phyloP scores from a whole-genome alignment of 2,797 vertebrate genomes.

The Rhabdophis nuchalis region DNA sequence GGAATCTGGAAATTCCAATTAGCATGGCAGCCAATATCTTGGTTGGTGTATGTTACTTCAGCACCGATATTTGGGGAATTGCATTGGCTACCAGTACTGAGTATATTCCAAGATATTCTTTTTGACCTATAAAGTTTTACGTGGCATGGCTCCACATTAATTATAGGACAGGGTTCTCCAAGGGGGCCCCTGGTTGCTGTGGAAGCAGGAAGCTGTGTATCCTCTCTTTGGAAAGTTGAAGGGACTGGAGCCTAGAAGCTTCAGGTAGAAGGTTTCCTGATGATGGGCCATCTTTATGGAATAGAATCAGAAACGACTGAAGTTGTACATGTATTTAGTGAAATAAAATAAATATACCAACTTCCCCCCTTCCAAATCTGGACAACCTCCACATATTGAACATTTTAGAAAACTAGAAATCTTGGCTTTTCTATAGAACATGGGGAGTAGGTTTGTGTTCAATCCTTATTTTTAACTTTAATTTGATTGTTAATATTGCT shows the following conservation, averaged over 20 bases:
- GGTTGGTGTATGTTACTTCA: not conserved
- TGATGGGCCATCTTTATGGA: not conserved
- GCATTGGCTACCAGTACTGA: not conserved
- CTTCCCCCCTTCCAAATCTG: not conserved
- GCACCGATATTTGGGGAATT: not conserved
- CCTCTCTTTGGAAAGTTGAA: not conserved
- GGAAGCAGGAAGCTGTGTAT: not conserved
- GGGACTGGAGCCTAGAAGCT: not conserved
- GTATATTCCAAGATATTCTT: not conserved
- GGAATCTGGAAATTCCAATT: not conserved
- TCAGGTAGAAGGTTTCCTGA: not conserved
- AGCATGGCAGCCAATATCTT: not conserved
- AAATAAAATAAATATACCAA: not conserved
- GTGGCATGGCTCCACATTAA: not conserved
- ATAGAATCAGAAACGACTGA: not conserved
- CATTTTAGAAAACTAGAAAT: not conserved
- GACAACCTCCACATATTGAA: not conserved
- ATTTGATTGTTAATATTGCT: not conserved
- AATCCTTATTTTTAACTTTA: not conserved
- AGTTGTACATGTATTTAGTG: not conserved
- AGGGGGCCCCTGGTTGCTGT: not conserved
- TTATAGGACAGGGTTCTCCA: not conserved
- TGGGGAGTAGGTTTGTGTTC: not conserved
- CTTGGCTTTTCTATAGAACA: not conserved
- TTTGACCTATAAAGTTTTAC: not conserved